Conservation (phyloP, 2,113 vertebrate species). For the Cyprinodon variegatus region DNA sequence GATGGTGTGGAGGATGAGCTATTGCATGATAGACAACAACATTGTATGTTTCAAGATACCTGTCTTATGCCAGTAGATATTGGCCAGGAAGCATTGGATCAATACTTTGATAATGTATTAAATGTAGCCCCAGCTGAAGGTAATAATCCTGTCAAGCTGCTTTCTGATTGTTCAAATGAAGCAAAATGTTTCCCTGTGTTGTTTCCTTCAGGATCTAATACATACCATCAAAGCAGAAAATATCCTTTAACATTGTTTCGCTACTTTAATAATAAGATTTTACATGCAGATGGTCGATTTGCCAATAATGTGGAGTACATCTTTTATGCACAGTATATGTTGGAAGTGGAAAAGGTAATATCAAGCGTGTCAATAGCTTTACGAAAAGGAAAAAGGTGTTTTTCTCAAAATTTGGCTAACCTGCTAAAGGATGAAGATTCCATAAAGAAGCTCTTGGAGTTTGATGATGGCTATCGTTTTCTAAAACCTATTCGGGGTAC, state of each 20-base stretch:
- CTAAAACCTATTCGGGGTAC: neutral
- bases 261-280: no score
- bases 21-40: neutral
- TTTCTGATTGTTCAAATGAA: neutral
- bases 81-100: neutral
- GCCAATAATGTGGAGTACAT: no score
- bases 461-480: neutral
- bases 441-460: neutral
- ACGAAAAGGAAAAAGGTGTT: neutral
- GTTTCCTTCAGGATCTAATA: no score
- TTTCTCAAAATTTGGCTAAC: neutral
- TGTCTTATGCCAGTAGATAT: neutral
- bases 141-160: neutral
- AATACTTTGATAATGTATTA: neutral
- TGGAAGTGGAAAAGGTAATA: neutral
- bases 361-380: neutral
- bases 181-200: constrained; percentile 4
- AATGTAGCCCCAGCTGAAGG: neutral
- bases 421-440: neutral
- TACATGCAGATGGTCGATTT: neutral
- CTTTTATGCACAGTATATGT: no score
- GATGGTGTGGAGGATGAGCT: neutral
- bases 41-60: neutral
- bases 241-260: no score
- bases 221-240: no score